A percentile compares a stretch with the other conserved stretches of the same genome.
Conservation (phyloP, 1,140 invertebrate genomes). For the Rhynchophorus ferrugineus region DNA sequence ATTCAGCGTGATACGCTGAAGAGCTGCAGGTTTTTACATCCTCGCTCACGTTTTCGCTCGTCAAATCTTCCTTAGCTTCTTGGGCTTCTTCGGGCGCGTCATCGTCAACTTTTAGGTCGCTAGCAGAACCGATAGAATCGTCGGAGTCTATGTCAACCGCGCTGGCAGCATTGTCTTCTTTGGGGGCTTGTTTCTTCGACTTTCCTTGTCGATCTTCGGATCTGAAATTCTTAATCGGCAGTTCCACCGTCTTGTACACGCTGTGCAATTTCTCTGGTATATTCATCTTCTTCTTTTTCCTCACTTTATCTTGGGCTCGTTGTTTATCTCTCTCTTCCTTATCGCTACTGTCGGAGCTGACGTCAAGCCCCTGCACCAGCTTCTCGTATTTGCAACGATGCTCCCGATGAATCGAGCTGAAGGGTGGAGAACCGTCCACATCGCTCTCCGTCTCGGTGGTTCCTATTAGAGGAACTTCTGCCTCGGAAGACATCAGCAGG, state of each 20-base stretch:
- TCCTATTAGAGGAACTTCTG: constrained; percentile 29
- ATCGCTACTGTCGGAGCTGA: constrained; percentile 52
- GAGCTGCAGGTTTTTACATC: constrained; percentile 60
- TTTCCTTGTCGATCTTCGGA: constrained; percentile 17
- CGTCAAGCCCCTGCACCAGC: constrained; percentile 49
- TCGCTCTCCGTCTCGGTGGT: constrained; percentile 33
- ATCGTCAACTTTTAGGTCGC: constrained; percentile 54
- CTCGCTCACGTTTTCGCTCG: constrained; percentile 58
- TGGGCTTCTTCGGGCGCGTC: constrained; percentile 35
- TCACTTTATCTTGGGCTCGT: constrained; percentile 25
- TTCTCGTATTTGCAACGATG: constrained; percentile 76
- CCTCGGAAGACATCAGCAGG: constrained; percentile 27
- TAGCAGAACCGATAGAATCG: constrained; percentile 68
- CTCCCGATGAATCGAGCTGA: constrained; percentile 58
- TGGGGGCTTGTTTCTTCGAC: constrained; percentile 32
- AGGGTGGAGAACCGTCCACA: constrained; percentile 45
- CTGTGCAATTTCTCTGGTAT: constrained; percentile 38
- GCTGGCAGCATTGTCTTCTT: constrained; percentile 34
- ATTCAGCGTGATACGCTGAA: constrained; percentile 64
- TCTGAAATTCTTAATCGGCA: constrained; percentile 36
- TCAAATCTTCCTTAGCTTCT: constrained; percentile 35
- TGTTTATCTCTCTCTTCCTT: constrained; percentile 39
- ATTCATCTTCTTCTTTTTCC: constrained; percentile 34
- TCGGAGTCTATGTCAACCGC: constrained; percentile 46
- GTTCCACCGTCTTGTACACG: constrained; percentile 44